Conservation (phyloP, 2,113 vertebrate genomes). For the Notothenia coriiceps region DNA sequence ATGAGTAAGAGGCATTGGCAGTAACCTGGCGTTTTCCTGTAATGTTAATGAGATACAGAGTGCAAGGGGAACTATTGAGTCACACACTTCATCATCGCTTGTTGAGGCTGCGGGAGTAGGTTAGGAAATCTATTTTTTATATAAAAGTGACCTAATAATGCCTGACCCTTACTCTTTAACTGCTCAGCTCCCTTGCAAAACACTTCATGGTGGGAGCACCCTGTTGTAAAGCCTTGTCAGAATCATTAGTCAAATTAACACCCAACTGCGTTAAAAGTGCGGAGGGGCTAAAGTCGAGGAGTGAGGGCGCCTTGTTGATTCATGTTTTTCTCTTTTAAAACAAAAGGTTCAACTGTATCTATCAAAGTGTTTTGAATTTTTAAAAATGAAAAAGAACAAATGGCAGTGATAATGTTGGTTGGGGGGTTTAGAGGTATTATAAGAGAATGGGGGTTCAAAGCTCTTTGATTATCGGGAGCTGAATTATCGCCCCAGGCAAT, state of each 20-base stretch:
- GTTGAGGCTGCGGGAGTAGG: conserved; percentile 49
- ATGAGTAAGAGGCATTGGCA: conserved; percentile 30
- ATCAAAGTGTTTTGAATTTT: conserved; percentile 33
- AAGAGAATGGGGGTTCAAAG: conserved; percentile 59
- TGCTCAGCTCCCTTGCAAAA: conserved; percentile 27
- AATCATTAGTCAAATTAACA: conserved; percentile 51
- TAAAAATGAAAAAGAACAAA: conserved; percentile 25
- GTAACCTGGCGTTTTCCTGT: conserved; percentile 34
- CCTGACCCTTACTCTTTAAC: conserved; percentile 35
- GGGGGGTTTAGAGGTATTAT: conserved; percentile 23
- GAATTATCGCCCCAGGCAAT: conserved; percentile 73
- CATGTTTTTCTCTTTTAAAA: background rate
- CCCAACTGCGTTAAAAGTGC: conserved; percentile 24
- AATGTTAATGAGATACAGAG: conserved; percentile 74
- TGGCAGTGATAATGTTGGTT: conserved; percentile 27
- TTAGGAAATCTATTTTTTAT: conserved; percentile 27
- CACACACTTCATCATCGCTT: conserved; percentile 62
- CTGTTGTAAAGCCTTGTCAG: conserved; percentile 20
- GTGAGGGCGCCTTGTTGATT: background rate
- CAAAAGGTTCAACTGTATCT: background rate
- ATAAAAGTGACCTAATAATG: conserved; percentile 22
- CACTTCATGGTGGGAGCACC: conserved; percentile 19
- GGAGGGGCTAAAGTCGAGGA: conserved; percentile 11
- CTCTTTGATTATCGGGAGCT: conserved; percentile 58
- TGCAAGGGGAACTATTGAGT: conserved; percentile 49